A percentile compares a stretch with the other conserved stretches of the same genome.
Evolutionary conservation across 2,888 invertebrate genomes (phyloP).

Genomic region (Pseudococcus longispinus): DNA sequence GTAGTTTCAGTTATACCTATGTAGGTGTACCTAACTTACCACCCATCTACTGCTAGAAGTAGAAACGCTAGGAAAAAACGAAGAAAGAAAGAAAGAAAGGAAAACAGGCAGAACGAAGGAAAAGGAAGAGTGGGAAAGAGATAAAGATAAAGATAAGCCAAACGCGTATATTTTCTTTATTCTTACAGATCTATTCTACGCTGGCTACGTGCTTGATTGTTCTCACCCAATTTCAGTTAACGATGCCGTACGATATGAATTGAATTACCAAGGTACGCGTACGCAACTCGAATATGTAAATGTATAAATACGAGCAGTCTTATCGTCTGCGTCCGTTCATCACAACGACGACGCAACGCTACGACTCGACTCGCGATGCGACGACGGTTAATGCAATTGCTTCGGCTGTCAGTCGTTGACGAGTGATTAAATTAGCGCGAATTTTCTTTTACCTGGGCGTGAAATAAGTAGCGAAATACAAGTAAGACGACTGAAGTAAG

Average conservation of each 20-base stretch:
- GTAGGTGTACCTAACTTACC: neutral
- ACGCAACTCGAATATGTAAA: neutral
- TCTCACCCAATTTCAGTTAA: constrained; percentile 47
- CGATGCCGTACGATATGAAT: constrained; percentile 48
- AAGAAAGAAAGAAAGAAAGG: no score
- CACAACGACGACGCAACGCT: neutral
- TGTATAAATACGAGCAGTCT: neutral
- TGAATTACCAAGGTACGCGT: neutral
- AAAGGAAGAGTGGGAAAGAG: neutral
- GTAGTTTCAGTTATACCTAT: neutral
- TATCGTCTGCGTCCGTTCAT: neutral
- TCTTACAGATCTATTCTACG: constrained; percentile 40
- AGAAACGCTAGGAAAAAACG: no score
- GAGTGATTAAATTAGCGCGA: neutral
- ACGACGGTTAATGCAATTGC: neutral
- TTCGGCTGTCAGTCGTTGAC: neutral
- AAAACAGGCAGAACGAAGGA: no score
- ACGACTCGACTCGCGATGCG: neutral
- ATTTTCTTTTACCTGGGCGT: neutral
- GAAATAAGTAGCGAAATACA: neutral
- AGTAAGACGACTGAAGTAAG: no score
- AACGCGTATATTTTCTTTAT: neutral
- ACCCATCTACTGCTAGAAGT: no score
- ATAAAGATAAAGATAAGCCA: neutral
- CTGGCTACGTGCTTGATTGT: constrained; percentile 47